A percentile compares a stretch with the other conserved stretches of the same genome.
Evolutionary conservation across 2,888 invertebrate species (phyloP).

Genomic region (Stenichneumon culpator): DNA sequence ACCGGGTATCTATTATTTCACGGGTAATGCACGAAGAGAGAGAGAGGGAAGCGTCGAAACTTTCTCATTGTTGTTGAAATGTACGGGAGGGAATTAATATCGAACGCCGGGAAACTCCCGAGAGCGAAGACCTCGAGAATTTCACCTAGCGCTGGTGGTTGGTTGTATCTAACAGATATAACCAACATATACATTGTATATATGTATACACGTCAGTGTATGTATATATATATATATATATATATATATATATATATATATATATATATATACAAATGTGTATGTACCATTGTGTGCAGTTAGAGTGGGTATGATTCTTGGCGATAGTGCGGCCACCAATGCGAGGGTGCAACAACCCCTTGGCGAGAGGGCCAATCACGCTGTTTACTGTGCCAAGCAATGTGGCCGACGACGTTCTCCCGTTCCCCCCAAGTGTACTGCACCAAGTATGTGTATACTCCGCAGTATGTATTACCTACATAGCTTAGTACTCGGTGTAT

Average conservation of each 20-base stretch:
- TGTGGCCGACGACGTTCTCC: constrained; percentile 43
- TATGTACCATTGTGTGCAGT: constrained; percentile 12
- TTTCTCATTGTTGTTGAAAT: constrained; percentile 61
- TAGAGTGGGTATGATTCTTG: constrained; percentile 32
- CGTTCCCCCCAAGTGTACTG: constrained; percentile 39
- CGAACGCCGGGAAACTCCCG: constrained; percentile 15
- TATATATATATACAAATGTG: background rate
- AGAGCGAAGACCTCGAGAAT: constrained; percentile 15
- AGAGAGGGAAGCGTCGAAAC: constrained; percentile 48
- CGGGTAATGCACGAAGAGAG: background rate
- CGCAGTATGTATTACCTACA: constrained; percentile 20
- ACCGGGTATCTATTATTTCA: background rate
- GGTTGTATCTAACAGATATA: background rate
- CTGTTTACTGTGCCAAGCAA: constrained; percentile 66
- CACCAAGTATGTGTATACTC: constrained; percentile 39
- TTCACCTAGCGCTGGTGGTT: background rate
- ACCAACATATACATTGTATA: background rate
- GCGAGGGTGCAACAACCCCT: constrained; percentile 64
- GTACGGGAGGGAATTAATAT: constrained; percentile 53
- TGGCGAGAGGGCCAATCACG: constrained; percentile 65
- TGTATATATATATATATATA: background rate
- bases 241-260: background rate
- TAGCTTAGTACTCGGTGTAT: background rate
- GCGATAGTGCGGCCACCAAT: constrained; percentile 21
- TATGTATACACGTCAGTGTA: no score